Evolutionary conservation across 1,140 invertebrate genomes (phyloP).

Genomic region (Caenorhabditis remanei): DNA sequence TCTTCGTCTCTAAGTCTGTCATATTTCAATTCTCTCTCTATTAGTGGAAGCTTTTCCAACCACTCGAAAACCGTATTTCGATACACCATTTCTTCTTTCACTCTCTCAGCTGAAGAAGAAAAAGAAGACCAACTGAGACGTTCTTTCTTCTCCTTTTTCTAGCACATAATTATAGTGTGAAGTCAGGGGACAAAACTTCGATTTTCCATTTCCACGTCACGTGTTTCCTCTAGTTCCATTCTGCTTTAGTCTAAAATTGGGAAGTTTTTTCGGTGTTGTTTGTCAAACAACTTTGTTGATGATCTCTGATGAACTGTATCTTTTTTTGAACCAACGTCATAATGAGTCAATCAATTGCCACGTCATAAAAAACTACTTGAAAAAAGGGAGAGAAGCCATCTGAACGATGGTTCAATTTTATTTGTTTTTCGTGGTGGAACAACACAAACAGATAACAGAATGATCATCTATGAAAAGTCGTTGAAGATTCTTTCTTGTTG

Average conservation of each 20-base stretch:
- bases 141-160: conserved; percentile 19
- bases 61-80: conserved; percentile 56
- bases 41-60: conserved; percentile 33
- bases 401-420: conserved; percentile 19
- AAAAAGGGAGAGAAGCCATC: not conserved
- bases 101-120: conserved; percentile 18
- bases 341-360: conserved; percentile 8
- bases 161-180: conserved; percentile 47
- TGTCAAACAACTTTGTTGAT: conserved; percentile 45
- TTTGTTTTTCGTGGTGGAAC: conserved; percentile 23
- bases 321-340: conserved; percentile 16
- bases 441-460: conserved; percentile 4
- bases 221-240: not conserved
- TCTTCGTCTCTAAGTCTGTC: conserved; percentile 19
- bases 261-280: conserved; percentile 1
- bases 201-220: not conserved
- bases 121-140: conserved; percentile 19
- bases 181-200: not conserved
- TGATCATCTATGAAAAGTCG: not conserved
- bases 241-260: not conserved
- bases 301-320: conserved; percentile 30
- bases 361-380: conserved; percentile 11
- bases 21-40: not conserved
- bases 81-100: conserved; percentile 14
- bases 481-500: not conserved